These are phyloP conservation scores for Caenorhabditis remanei DNA, from an alignment of 1,140 invertebrate genomes.

Conservation along the genomic window DNA sequence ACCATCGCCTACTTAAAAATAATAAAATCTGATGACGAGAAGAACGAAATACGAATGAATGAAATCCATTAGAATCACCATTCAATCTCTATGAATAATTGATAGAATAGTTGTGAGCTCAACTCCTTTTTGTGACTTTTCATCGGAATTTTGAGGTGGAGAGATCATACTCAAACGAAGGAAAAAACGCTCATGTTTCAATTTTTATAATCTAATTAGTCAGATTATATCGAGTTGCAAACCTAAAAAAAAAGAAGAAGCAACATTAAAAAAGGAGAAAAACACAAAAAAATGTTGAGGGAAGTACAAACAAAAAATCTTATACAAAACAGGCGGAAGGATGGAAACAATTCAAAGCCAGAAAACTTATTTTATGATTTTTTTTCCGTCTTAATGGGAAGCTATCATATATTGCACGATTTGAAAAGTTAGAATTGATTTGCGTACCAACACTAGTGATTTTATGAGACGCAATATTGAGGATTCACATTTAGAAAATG, in stretches of 20 bases:
- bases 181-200: background rate
- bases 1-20: conserved; percentile 1
- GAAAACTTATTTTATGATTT: no score
- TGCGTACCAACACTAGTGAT: no score
- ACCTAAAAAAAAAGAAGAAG: background rate
- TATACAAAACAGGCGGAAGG: no score
- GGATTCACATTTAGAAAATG: no score
- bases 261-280: background rate
- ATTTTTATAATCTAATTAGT: conserved; percentile 1
- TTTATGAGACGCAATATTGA: no score
- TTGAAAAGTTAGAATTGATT: no score
- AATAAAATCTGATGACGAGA: background rate
- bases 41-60: background rate
- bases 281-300: background rate
- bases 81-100: conserved; percentile 19
- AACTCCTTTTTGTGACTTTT: background rate
- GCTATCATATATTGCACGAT: no score
- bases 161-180: background rate
- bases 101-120: conserved; percentile 8
- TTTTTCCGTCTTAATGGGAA: no score
- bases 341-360: no score
- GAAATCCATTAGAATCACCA: background rate
- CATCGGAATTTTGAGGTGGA: background rate
- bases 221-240: background rate
- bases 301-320: background rate